Evolutionary conservation across 2,888 invertebrate species (phyloP).

Genomic region (Entomobrya multifasciata): DNA sequence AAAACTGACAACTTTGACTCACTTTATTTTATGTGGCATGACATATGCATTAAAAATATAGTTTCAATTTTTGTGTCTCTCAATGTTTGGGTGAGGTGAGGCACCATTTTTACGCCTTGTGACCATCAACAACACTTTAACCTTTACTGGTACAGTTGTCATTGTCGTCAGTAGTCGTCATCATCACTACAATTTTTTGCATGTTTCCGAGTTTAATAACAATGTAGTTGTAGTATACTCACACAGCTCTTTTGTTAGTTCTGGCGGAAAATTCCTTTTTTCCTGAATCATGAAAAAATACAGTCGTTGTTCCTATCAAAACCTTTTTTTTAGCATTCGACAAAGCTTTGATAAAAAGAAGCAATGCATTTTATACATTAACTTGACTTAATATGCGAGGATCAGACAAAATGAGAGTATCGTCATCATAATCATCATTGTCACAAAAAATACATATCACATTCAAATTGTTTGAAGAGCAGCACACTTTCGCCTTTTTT

Average conservation of each 20-base stretch:
- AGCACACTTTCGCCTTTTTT: conserved; percentile 66
- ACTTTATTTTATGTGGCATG: conserved; percentile 7
- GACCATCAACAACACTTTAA: conserved; percentile 66
- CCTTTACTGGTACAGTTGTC: conserved; percentile 66
- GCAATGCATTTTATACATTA: too few relatives aligned
- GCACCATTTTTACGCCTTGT: conserved; percentile 70
- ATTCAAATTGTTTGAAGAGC: conserved; percentile 52
- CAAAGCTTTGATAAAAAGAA: too few relatives aligned
- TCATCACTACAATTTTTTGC: conserved; percentile 36
- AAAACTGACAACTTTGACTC: not conserved
- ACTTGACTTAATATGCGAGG: too few relatives aligned
- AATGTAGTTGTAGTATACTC: not conserved
- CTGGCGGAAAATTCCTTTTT: conserved; percentile 42
- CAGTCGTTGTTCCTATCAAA: too few relatives aligned
- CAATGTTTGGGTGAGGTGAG: conserved; percentile 5
- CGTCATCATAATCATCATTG: not conserved
- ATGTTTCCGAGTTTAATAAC: not conserved
- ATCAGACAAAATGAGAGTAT: not conserved
- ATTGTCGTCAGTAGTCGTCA: too few relatives aligned
- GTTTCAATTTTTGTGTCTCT: too few relatives aligned
- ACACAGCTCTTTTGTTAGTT: conserved; percentile 1
- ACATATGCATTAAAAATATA: not conserved
- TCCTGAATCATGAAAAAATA: too few relatives aligned
- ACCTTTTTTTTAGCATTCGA: too few relatives aligned
- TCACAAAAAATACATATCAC: not conserved